phyloP scores from a whole-genome alignment of 1,140 invertebrate species.

The Ditylenchus dipsaci region DNA sequence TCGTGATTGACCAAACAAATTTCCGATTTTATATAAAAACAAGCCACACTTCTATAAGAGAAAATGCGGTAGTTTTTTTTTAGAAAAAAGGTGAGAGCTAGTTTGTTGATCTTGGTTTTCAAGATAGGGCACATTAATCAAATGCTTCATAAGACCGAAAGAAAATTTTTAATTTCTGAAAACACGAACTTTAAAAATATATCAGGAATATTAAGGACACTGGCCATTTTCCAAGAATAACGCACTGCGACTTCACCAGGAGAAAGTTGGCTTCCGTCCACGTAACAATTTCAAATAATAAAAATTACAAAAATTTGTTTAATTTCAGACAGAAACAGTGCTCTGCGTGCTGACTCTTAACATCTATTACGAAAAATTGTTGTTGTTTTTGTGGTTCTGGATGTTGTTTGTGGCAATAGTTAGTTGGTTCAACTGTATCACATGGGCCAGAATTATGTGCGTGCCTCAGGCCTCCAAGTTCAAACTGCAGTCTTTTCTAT shows the following conservation, averaged over 20 bases:
- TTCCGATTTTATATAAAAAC: too few species aligned
- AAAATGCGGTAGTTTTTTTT: too few species aligned
- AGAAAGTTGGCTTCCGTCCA: slow-evolving; percentile 36
- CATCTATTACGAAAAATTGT: slow-evolving; percentile 60
- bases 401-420: slow-evolving; percentile 57
- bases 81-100: too few species aligned
- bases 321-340: slow-evolving; percentile 56
- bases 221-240: slow-evolving; percentile 56
- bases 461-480: slow-evolving; percentile 23
- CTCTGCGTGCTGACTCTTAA: slow-evolving; percentile 59
- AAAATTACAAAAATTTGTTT: background rate
- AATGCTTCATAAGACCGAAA: too few species aligned
- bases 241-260: slow-evolving; percentile 55
- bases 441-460: slow-evolving; percentile 41
- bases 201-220: slow-evolving; percentile 48
- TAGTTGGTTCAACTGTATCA: slow-evolving; percentile 42
- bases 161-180: too few species aligned
- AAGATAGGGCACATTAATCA: too few species aligned
- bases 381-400: slow-evolving; percentile 60
- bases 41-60: too few species aligned
- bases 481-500: slow-evolving; percentile 30
- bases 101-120: too few species aligned
- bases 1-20: too few species aligned
- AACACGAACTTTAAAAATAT: too few species aligned
- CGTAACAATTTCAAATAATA: slow-evolving; percentile 13